Conservation (phyloP, 2,113 vertebrate species). For the Pachypanchax playfairii region DNA sequence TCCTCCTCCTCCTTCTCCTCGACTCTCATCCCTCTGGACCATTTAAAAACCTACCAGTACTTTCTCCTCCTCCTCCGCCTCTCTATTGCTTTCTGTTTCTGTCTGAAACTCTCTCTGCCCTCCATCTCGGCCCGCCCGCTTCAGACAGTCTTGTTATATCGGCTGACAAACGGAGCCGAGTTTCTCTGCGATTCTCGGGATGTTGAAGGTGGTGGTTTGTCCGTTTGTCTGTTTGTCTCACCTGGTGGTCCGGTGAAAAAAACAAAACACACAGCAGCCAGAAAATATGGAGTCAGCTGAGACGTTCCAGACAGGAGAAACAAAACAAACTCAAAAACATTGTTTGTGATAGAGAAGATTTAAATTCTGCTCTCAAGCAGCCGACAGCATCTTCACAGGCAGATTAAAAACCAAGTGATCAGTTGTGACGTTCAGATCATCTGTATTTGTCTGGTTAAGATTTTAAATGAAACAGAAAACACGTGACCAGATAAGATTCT, state of each 20-base stretch:
- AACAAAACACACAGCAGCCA: slow-evolving; percentile 31
- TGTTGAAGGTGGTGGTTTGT: slow-evolving; percentile 40
- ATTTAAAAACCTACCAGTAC: slow-evolving; percentile 68
- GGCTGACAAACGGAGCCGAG: slow-evolving; percentile 54
- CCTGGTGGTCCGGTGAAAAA: slow-evolving; percentile 34
- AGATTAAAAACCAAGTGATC: not conserved
- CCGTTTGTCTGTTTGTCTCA: slow-evolving; percentile 33
- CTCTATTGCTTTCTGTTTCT: slow-evolving; percentile 24
- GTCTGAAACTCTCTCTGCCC: slow-evolving; percentile 22
- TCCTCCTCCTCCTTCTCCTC: slow-evolving; percentile 27
- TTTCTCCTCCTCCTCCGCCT: slow-evolving; percentile 45
- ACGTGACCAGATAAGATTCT: no score
- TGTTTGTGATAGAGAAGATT: not conserved
- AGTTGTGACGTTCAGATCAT: no score
- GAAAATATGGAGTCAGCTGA: slow-evolving; percentile 40
- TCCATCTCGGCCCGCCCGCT: slow-evolving; percentile 32
- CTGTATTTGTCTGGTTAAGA: no score
- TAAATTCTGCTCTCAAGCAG: no score
- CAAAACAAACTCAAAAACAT: no score
- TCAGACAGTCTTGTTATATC: slow-evolving; percentile 61
- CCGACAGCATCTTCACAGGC: not conserved
- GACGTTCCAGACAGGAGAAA: slow-evolving; percentile 27
- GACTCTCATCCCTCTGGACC: slow-evolving; percentile 67
- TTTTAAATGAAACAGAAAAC: no score
- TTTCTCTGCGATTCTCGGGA: slow-evolving; percentile 20